phyloP scores from a whole-genome alignment of 2,888 invertebrate species.

The Rhabditoides inermis region DNA sequence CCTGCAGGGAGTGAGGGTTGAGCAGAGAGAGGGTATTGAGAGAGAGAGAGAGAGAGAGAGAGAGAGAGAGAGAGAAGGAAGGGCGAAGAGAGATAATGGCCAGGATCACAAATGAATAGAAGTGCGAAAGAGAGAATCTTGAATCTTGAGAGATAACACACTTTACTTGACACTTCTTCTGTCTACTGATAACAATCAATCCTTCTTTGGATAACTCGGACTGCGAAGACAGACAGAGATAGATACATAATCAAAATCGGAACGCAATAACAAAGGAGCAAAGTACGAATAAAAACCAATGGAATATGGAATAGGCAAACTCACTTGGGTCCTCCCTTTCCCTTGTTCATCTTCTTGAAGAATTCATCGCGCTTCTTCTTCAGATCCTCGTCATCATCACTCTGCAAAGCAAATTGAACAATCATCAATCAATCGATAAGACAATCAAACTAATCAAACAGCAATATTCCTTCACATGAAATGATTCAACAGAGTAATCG shows the following conservation, averaged over 20 bases:
- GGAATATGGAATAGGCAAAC: too few relatives aligned
- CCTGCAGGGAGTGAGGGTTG: too few relatives aligned
- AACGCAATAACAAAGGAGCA: not conserved
- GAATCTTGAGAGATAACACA: not conserved
- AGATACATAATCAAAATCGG: not conserved
- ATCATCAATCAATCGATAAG: not conserved
- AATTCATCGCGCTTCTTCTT: slow-evolving; percentile 69
- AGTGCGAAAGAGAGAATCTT: too few relatives aligned
- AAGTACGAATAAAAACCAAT: not conserved
- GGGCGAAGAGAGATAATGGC: too few relatives aligned
- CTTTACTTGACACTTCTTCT: not conserved
- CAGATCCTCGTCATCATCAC: slow-evolving; percentile 61
- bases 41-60: too few relatives aligned
- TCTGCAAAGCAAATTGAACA: not conserved
- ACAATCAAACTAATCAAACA: not conserved
- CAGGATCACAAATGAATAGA: too few relatives aligned
- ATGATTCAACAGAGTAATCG: not conserved
- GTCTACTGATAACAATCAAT: too few relatives aligned
- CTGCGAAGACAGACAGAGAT: too few relatives aligned
- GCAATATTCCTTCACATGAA: not conserved
- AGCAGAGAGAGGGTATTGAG: too few relatives aligned
- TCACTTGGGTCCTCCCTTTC: slow-evolving; percentile 22
- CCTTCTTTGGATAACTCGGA: too few relatives aligned
- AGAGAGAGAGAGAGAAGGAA: too few relatives aligned
- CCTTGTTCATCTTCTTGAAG: slow-evolving; percentile 57